Base-by-base conservation (phyloP, 2,888 invertebrate species). In the Phrixothrix hirtus region DNA sequence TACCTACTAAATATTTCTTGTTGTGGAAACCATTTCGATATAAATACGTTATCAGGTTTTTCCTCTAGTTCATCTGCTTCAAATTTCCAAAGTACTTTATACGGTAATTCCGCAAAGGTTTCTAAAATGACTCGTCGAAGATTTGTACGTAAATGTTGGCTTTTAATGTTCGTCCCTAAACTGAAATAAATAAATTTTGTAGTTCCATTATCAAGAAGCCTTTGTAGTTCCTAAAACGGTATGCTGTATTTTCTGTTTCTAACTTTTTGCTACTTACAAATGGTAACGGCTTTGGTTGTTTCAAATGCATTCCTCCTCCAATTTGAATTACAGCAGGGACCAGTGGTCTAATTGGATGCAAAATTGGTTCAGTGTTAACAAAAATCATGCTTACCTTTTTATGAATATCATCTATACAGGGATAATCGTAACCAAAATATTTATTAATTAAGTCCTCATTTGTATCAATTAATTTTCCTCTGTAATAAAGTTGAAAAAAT, bases 291-390 rank as follows among this genome's bases (percentile, higher is more conserved):
- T 75, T 72, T 5, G 68, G 53, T 2, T 69, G 66, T n/a, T 67
- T 69, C 21, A 75, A 64, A 55, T 78, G 78, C 21, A 75, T 63
- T n/a, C 77, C 77, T n/a, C 66, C 63, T 17, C 77, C 77, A 42
- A 77, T 68, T 39, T 71, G 72, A 2, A 78, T 54, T 6, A 76
- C 63, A 49, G 67, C 70, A 0, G 78, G 75, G 2, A 77, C 70
- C 3, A 74, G 61, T 1, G 79, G 78, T 10, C 73, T 63, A 34
- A 71, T 70, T 0, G 59, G 62, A 21, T 67, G 69, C 64, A 74
- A 73, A 7, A 75, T 53, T 0, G 74, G 73, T 63, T 79, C 70
- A 1, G 67, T 61, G 51, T 79, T 79, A n/a, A n/a, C n/a, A n/a
- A n/a, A n/a, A n/a, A n/a, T n/a, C n/a, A n/a, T n/a, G n/a, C n/a